phyloP scores from a whole-genome alignment of 2,888 invertebrate species.

The Mayetiola destructor region DNA sequence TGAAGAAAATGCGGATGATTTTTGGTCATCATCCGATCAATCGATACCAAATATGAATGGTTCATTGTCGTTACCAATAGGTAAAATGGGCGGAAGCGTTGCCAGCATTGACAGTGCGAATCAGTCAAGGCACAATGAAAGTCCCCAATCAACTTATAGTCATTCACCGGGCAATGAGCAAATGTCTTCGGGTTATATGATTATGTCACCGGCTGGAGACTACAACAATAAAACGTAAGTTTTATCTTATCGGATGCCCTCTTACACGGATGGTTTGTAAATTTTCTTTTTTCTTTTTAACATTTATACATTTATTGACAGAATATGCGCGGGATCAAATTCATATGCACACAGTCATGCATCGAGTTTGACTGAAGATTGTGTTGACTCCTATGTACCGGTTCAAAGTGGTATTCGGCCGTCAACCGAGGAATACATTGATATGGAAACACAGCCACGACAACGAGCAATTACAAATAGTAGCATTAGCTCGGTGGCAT shows the following conservation, averaged over 20 bases:
- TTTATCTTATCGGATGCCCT: too few species aligned
- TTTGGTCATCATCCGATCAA: slow-evolving; percentile 20
- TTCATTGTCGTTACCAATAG: slow-evolving; percentile 10
- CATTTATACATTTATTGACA: not conserved
- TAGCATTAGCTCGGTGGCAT: slow-evolving; percentile 46
- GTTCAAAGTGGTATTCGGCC: slow-evolving; percentile 19
- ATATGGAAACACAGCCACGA: slow-evolving; percentile 15
- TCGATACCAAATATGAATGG: slow-evolving; percentile 17
- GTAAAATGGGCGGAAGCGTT: too few species aligned
- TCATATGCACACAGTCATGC: slow-evolving; percentile 46
- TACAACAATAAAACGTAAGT: slow-evolving; percentile 21
- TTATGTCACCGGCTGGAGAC: slow-evolving; percentile 38
- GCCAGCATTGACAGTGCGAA: not conserved
- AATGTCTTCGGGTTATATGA: slow-evolving; percentile 37
- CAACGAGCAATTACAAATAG: slow-evolving; percentile 25
- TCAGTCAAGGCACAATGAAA: slow-evolving; percentile 16
- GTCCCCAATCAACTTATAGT: slow-evolving; percentile 36
- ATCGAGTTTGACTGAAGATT: slow-evolving; percentile 43
- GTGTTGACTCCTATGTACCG: slow-evolving; percentile 44
- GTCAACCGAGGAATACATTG: slow-evolving; percentile 17
- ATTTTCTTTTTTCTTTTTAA: slow-evolving; percentile 8
- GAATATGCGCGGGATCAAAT: slow-evolving; percentile 19
- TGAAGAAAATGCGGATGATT: slow-evolving; percentile 47
- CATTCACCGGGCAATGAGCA: slow-evolving; percentile 35
- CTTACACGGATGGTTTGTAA: slow-evolving; percentile 2